Evolutionary conservation across 1,140 invertebrate genomes (phyloP), one percentile per base, ranked within the genome.

Genomic region (Plectrocnemia conspersa): DNA sequence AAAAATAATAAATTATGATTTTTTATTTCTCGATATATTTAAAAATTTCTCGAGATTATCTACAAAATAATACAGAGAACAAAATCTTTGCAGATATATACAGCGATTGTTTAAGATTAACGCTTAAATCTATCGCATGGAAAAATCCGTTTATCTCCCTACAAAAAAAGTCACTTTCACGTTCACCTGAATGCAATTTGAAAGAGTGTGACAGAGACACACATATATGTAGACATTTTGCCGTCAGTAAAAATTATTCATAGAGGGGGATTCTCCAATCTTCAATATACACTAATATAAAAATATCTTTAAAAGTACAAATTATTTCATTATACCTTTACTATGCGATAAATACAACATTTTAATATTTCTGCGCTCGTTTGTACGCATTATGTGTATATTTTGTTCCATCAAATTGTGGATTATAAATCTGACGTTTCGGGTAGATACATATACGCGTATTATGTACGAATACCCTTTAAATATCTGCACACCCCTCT

Each of bases 111-210:
- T 59, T 47, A 52, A 59, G 45, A 33, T 47, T 44, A 47, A 46
- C 50, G 52, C 32, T 53, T 49, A 50, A 54, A 49, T 54, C 56
- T 52, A 46, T 47, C 45, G 46, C 19, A 38, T 32, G 40, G 24
- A 47, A 35, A 41, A 44, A 13, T 13, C 10, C 10, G 35, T 22
- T 21, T 22, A 5, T 47, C 13, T 16, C 13, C n/a, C 35, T 5
- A 10, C 13, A 16, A 50, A 35, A 50, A 50, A 50, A 50, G 13
- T 25, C 35, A 50, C 47, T 50, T 50, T 50, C 47, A 50, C 24
- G 36, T 50, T 50, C 32, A 25, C 33, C 33, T 13, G 23, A 25
- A n/a, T 36, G 42, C 52, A 46, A 45, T n/a, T n/a, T n/a, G n/a
- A n/a, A n/a, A 7, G 52, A 21, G 42, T n/a, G 42, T 7, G 42